Evolutionary conservation across 2,888 invertebrate genomes (phyloP).

Genomic region (Patella caerulea): DNA sequence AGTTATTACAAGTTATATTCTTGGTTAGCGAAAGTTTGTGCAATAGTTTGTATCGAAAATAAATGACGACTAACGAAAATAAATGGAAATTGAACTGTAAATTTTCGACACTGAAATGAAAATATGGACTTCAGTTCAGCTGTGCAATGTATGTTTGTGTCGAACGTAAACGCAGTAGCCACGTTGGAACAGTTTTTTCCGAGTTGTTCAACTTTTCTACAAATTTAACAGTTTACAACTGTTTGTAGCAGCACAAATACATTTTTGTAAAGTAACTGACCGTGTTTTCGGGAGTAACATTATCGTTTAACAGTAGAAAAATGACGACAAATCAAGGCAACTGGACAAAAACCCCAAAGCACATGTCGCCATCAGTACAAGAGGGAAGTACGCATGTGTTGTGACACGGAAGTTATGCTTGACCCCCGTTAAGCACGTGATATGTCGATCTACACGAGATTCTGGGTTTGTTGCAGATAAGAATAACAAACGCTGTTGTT

Average conservation of each 20-base stretch:
- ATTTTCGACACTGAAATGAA: no score
- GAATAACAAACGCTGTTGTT: no score
- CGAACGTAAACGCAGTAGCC: neutral
- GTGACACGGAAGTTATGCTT: constrained; percentile 11
- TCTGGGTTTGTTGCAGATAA: neutral
- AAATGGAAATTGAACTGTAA: no score
- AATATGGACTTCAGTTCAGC: no score
- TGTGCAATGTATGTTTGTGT: no score
- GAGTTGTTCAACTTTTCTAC: neutral
- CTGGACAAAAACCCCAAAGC: constrained; percentile 47
- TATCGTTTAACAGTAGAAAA: constrained; percentile 3
- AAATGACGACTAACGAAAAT: no score
- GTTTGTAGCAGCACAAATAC: neutral
- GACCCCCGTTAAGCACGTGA: constrained; percentile 2
- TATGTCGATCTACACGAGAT: constrained; percentile 5
- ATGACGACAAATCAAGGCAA: constrained; percentile 42
- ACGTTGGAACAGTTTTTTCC: constrained; percentile 1
- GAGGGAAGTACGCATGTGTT: constrained; percentile 57
- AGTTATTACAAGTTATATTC: no score
- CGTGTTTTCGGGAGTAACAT: constrained; percentile 8
- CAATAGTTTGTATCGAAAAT: no score
- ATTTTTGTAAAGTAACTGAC: constrained; percentile 3
- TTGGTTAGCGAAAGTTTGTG: no score
- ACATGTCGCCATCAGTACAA: constrained; percentile 67
- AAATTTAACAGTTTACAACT: neutral